Evolutionary conservation across 2,113 vertebrate species (phyloP).

Genomic region (Forbesichthys papilliferus): DNA sequence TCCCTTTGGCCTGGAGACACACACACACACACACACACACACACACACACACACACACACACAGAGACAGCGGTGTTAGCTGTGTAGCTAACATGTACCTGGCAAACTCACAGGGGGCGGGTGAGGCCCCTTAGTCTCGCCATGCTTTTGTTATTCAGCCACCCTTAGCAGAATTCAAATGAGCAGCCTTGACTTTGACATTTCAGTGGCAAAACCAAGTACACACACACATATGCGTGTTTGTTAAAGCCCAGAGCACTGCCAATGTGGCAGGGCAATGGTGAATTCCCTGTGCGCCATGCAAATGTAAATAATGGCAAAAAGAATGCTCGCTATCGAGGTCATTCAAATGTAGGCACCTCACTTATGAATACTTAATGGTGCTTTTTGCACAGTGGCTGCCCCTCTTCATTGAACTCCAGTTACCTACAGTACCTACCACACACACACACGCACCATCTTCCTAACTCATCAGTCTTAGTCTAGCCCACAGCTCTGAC

Average conservation of each 20-base stretch:
- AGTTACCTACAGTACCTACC: constrained; percentile 9
- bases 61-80: constrained; percentile 3
- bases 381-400: constrained; percentile 58
- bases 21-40: constrained; percentile 32
- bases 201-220: constrained; percentile 67
- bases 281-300: constrained; percentile 61
- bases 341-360: constrained; percentile 73
- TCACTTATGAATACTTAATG: constrained; percentile 80
- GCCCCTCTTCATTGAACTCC: constrained; percentile 41
- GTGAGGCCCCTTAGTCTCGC: constrained; percentile 57
- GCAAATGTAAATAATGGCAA: constrained; percentile 75
- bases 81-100: constrained; percentile 38
- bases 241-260: constrained; percentile 67
- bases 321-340: constrained; percentile 70
- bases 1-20: constrained; percentile 66
- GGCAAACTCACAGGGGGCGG: constrained; percentile 58
- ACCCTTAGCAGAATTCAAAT: constrained; percentile 78
- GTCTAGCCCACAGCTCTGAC: constrained; percentile 20
- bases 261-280: constrained; percentile 60
- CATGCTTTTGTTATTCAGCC: constrained; percentile 66
- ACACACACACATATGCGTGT: constrained; percentile 56
- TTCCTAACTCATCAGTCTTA: constrained; percentile 51
- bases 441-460: constrained; percentile 18
- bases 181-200: constrained; percentile 77
- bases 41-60: constrained; percentile 32